These are phyloP conservation scores for Parelbella ahira DNA, from an alignment of 2,888 invertebrate species.

Conservation along the genomic window DNA sequence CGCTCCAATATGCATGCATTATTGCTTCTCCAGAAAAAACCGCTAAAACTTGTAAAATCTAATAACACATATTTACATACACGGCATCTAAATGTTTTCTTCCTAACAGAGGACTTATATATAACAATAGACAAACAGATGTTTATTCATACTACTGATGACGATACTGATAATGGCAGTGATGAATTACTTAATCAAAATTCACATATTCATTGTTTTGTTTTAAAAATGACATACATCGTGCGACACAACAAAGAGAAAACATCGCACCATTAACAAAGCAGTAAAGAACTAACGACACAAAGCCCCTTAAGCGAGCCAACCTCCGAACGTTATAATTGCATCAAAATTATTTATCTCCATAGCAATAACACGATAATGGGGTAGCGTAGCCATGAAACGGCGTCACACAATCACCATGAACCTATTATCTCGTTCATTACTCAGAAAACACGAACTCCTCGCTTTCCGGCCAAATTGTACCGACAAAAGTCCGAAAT, in stretches of 20 bases:
- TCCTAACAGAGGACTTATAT: too few relatives aligned
- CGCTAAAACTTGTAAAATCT: too few relatives aligned
- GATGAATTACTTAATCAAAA: too few relatives aligned
- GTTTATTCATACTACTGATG: too few relatives aligned
- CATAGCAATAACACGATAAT: constrained; percentile 48
- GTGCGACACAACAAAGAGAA: constrained; percentile 1
- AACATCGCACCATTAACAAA: constrained; percentile 10
- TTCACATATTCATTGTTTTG: too few relatives aligned
- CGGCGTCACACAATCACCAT: constrained; percentile 48
- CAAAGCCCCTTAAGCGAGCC: constrained; percentile 17
- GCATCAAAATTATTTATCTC: constrained; percentile 26
- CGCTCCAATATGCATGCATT: too few relatives aligned
- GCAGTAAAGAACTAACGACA: constrained; percentile 17
- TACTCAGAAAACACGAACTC: constrained; percentile 61
- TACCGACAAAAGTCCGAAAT: constrained; percentile 62
- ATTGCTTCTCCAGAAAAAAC: too few relatives aligned
- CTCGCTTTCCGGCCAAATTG: constrained; percentile 46
- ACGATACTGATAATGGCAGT: too few relatives aligned
- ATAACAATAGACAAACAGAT: too few relatives aligned
- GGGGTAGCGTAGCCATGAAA: constrained; percentile 43
- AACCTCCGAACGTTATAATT: constrained; percentile 24
- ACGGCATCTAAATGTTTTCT: too few relatives aligned
- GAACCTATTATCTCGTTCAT: constrained; percentile 57
- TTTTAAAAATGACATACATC: too few relatives aligned
- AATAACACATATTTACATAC: too few relatives aligned